Base-by-base conservation (phyloP, 2,888 invertebrate species). In the Drosophila phalerata region DNA sequence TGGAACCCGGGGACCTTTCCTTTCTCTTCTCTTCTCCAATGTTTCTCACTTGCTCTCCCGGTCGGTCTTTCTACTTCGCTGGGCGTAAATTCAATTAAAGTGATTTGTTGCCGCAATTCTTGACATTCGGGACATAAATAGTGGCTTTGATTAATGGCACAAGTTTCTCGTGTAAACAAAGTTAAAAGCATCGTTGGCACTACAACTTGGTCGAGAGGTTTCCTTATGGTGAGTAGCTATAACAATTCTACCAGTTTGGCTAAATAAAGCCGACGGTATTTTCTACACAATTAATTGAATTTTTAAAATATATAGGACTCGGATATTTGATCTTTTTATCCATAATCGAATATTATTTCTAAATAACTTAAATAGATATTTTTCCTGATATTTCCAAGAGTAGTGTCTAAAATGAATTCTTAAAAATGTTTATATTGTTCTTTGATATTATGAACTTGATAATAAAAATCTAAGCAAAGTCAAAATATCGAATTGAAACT, bases 41-140 rank as follows among this genome's bases (percentile, higher is more conserved):
- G 32, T 40, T 43, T 37, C 53, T 56, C 52, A 66, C 22, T 55
- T 65, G 75, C 60, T 76, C 43, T 32, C 43, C 22, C 43, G 55
- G 32, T 55, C 5, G 32, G 52, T 45, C 53, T 74, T 63, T 70
- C 64, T 65, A 68, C 77, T 75, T 57, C 47, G 77, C 65, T 80
- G 85, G 87, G 87, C 89, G 85, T 81, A 64, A 65, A 85, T 79
- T 77, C 83, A 86, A 89, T 86, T 88, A 87, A 78, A 81, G 66
- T 86, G 89, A 86, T 86, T 86, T 86, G 89, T 85, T 73, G 69
- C 79, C 81, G 73, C 70, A 66, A 77, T 58, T 85, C 72, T 79
- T 85, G 83, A 87, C 85, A 86, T 84, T 84, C 76, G 45, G 55
- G 85, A 85, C 86, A 64, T 83, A 78, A 76, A 85, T 85, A 77